Evolutionary conservation across 2,113 vertebrate genomes (phyloP).

Genomic region (Apteryx mantelli): DNA sequence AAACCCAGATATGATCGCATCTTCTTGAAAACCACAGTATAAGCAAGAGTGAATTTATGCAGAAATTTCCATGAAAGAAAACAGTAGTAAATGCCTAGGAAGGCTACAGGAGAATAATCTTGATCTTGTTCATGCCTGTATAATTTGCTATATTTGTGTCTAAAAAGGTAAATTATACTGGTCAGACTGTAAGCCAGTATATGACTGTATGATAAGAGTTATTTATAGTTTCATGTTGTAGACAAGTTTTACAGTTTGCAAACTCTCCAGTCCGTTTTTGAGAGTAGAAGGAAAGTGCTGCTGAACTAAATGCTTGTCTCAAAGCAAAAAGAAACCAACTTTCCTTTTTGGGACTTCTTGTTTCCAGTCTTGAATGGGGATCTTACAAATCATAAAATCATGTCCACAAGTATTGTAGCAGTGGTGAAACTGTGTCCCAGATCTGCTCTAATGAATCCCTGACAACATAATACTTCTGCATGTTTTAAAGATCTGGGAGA

Average conservation of each 20-base stretch:
- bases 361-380: not conserved
- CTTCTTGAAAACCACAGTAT: constrained; percentile 6
- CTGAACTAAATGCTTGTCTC: not conserved
- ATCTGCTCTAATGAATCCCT: not conserved
- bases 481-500: not conserved
- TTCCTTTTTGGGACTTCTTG: not conserved
- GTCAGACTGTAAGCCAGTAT: not conserved
- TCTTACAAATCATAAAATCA: not conserved
- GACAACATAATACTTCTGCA: not conserved
- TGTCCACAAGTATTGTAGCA: not conserved
- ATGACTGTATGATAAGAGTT: not conserved
- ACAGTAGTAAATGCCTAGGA: not conserved
- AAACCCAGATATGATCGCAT: constrained; percentile 12
- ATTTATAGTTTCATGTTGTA: not conserved
- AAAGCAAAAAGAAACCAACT: not conserved
- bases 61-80: not conserved
- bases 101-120: not conserved
- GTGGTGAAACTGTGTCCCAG: not conserved
- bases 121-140: not conserved
- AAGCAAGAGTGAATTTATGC: not conserved
- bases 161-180: not conserved
- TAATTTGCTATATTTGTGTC: not conserved
- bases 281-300: not conserved
- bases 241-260: not conserved
- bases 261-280: not conserved